A percentile compares a stretch with the other conserved stretches of the same genome.
Evolutionary conservation across 1,140 invertebrate species (phyloP).

Genomic region (Mamestra configurata): DNA sequence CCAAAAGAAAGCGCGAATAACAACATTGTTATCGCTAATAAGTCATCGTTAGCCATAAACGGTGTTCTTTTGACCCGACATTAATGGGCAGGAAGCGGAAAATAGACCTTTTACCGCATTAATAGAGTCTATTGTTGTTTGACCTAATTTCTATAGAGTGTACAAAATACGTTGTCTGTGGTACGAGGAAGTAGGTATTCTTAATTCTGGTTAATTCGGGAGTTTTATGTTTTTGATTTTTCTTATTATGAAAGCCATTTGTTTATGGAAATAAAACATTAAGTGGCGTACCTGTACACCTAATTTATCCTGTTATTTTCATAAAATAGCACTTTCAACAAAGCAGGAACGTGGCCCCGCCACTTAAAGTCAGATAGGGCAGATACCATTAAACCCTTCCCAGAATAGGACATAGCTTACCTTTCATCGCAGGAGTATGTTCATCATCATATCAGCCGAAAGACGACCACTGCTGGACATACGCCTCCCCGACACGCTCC

Average conservation of each 20-base stretch:
- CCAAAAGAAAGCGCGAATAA: conserved; percentile 73
- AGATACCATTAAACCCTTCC: too few species aligned
- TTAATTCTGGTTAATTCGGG: conserved; percentile 46
- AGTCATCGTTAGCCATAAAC: conserved; percentile 78
- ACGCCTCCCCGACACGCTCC: too few species aligned
- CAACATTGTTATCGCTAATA: conserved; percentile 81
- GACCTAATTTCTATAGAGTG: conserved; percentile 22
- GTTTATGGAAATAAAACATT: background rate
- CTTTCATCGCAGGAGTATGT: too few species aligned
- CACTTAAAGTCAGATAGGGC: too few species aligned
- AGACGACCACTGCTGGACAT: too few species aligned
- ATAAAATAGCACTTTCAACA: too few species aligned
- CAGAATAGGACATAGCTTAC: too few species aligned
- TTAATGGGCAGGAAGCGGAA: conserved; percentile 63
- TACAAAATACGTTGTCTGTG: conserved; percentile 38
- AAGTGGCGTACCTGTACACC: background rate
- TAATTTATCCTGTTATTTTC: too few species aligned
- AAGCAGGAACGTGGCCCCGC: too few species aligned
- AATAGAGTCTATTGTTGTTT: conserved; percentile 59
- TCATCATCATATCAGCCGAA: too few species aligned
- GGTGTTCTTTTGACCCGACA: conserved; percentile 66
- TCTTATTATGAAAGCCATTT: background rate
- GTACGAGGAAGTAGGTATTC: conserved; percentile 27
- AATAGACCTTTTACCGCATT: conserved; percentile 60
- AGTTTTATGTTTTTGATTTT: conserved; percentile 2